phyloP scores from a whole-genome alignment of 1,140 invertebrate species.

The Aphelinus atriplicis region DNA sequence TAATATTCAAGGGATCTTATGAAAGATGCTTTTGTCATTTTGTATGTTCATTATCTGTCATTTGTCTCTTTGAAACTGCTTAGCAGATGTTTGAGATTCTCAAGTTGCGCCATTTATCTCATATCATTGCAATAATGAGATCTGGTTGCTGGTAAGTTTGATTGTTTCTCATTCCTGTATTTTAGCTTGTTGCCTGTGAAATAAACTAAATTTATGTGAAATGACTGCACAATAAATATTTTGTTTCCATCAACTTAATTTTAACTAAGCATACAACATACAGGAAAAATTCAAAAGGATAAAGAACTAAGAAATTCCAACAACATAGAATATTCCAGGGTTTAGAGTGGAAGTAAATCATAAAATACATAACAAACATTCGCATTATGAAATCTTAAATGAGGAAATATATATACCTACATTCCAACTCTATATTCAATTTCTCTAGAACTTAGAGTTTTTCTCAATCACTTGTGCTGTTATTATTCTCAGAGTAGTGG shows the following conservation, averaged over 20 bases:
- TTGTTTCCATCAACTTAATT: constrained; percentile 20
- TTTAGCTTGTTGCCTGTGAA: constrained; percentile 59
- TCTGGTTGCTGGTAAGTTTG: constrained; percentile 57
- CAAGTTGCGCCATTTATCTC: constrained; percentile 27
- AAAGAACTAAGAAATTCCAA: constrained; percentile 32
- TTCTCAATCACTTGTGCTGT: constrained; percentile 39
- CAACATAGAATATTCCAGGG: constrained; percentile 15
- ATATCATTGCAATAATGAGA: constrained; percentile 39
- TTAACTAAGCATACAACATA: constrained; percentile 29
- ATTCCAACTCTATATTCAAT: constrained; percentile 36
- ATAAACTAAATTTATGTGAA: constrained; percentile 58
- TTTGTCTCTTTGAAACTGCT: constrained; percentile 17
- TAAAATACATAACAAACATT: constrained; percentile 29
- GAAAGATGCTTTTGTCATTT: constrained; percentile 17
- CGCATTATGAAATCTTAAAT: constrained; percentile 37
- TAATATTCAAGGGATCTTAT: neutral
- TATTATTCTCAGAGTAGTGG: constrained; percentile 54
- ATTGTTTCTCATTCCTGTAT: constrained; percentile 56
- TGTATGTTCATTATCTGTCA: constrained; percentile 1
- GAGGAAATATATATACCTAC: constrained; percentile 43
- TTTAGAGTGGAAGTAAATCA: constrained; percentile 32
- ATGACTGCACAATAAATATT: constrained; percentile 32
- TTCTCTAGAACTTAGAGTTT: constrained; percentile 30
- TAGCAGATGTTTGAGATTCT: constrained; percentile 29
- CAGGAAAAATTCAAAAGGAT: constrained; percentile 12